Percentiles rank a stretch among this genome's conserved stretches.
These are phyloP conservation scores for Deilephila elpenor DNA, from an alignment of 2,888 invertebrate species.

Conservation along the genomic window DNA sequence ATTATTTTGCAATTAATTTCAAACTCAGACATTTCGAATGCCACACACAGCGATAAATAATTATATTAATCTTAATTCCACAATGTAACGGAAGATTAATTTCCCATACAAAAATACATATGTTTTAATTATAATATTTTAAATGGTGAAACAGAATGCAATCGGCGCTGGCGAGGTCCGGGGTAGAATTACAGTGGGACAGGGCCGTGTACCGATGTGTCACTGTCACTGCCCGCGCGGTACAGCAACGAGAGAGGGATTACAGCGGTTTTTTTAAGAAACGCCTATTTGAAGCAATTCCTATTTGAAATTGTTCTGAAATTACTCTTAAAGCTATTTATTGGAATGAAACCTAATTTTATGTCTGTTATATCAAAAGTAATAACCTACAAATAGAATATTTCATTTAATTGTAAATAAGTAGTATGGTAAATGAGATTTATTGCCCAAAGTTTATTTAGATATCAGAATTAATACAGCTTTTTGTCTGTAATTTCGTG, in stretches of 20 bases:
- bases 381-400: too few relatives aligned
- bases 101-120: neutral
- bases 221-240: slow-evolving; percentile 79
- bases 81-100: neutral
- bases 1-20: too few relatives aligned
- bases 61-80: neutral
- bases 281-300: slow-evolving; percentile 56
- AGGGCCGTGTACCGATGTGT: slow-evolving; percentile 83
- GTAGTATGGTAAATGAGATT: too few relatives aligned
- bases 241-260: slow-evolving; percentile 62
- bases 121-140: slow-evolving; percentile 9
- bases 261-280: slow-evolving; percentile 77
- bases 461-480: neutral
- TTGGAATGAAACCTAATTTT: too few relatives aligned
- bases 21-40: too few relatives aligned
- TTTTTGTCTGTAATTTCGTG: neutral
- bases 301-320: slow-evolving; percentile 29
- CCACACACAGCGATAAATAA: too few relatives aligned
- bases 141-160: slow-evolving; percentile 33
- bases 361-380: too few relatives aligned
- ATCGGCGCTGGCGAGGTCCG: slow-evolving; percentile 50
- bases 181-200: slow-evolving; percentile 83
- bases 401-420: too few relatives aligned
- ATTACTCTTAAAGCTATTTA: too few relatives aligned
- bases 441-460: too few relatives aligned